Evolutionary conservation across 2,113 vertebrate species (phyloP).

Genomic region (Ochotona curzoniae): DNA sequence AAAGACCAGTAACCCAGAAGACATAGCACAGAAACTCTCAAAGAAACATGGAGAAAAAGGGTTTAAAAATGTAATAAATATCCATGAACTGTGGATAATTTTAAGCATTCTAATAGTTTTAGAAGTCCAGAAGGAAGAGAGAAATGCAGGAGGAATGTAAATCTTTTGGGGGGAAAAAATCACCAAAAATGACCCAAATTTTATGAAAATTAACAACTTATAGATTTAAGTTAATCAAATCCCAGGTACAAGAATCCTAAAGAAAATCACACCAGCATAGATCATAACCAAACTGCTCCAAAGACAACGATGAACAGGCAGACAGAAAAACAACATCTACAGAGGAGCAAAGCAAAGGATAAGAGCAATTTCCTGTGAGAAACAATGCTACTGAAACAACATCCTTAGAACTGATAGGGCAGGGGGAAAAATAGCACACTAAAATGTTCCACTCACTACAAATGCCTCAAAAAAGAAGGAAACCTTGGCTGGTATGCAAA

Average conservation of each 20-base stretch:
- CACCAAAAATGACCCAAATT: background rate
- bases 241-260: background rate
- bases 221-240: background rate
- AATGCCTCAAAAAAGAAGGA: background rate
- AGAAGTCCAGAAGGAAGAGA: background rate
- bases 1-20: background rate
- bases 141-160: background rate
- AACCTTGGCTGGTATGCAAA: background rate
- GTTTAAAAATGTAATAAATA: background rate
- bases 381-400: background rate
- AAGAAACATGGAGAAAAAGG: background rate
- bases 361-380: background rate
- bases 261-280: background rate
- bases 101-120: no score
- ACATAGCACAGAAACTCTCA: background rate
- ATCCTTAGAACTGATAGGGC: background rate
- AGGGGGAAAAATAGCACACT: background rate
- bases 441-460: slow-evolving; percentile 26
- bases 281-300: background rate
- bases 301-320: background rate
- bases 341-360: background rate
- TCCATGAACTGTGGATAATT: no score
- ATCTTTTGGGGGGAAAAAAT: background rate
- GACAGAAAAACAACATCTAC: background rate
- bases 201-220: background rate